These are phyloP conservation scores for Oreochromis tanganicae DNA, from an alignment of 2,113 vertebrate species.

Conservation along the genomic window DNA sequence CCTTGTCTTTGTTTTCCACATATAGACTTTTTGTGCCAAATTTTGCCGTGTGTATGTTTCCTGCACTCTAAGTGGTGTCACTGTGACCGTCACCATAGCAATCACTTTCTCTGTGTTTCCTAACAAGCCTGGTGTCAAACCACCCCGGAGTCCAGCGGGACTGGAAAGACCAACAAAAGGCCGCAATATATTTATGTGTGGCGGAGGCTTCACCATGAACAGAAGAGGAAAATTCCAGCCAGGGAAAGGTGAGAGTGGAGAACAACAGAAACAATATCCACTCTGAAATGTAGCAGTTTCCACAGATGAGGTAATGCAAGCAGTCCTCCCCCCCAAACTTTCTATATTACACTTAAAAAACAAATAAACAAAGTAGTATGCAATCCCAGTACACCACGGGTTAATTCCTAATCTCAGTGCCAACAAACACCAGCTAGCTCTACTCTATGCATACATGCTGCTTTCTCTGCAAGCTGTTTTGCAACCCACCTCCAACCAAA, in stretches of 20 bases:
- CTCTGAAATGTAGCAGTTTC: neutral
- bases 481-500: neutral
- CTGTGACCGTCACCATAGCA: neutral
- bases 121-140: neutral
- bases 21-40: neutral
- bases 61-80: neutral
- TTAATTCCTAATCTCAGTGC: neutral
- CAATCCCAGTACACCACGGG: neutral
- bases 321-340: too few species aligned
- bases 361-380: neutral
- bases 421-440: neutral
- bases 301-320: neutral
- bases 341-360: neutral
- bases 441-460: neutral
- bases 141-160: neutral
- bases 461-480: neutral
- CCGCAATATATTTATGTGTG: neutral
- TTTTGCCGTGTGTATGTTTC: neutral
- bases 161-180: conserved; percentile 18
- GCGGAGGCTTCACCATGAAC: neutral
- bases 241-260: neutral
- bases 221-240: neutral
- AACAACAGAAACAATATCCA: neutral
- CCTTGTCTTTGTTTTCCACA: neutral
- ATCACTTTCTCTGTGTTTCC: neutral